Evolutionary conservation across 2,888 invertebrate genomes (phyloP).

Genomic region (Luffia ferchaultella): DNA sequence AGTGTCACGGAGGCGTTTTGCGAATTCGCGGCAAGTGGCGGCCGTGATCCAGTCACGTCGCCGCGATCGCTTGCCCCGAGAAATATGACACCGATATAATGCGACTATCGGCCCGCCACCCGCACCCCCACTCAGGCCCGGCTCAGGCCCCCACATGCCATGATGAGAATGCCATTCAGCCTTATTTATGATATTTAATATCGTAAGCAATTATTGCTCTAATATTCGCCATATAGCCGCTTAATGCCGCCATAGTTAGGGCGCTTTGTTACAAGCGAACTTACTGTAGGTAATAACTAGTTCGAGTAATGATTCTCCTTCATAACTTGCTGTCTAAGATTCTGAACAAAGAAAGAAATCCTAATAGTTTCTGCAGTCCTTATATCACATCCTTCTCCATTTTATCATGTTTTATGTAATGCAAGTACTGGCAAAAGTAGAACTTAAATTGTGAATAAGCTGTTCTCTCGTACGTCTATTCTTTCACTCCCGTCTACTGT

Average conservation of each 20-base stretch:
- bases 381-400: no score
- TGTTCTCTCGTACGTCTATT: no score
- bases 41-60: slow-evolving; percentile 34
- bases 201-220: not conserved
- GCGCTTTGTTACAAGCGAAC: not conserved
- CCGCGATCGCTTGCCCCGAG: slow-evolving; percentile 39
- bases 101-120: slow-evolving; percentile 29
- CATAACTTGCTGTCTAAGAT: no score
- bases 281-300: no score
- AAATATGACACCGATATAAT: slow-evolving; percentile 52
- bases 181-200: not conserved
- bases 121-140: not conserved
- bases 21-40: not conserved
- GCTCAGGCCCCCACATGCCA: not conserved
- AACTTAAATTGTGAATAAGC: no score
- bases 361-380: no score
- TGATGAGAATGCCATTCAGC: not conserved
- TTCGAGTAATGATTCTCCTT: no score
- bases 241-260: not conserved
- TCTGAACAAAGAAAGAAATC: no score
- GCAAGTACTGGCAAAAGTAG: no score
- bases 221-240: not conserved
- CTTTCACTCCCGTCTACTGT: no score
- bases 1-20: not conserved
- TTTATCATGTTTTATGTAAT: no score